These are phyloP conservation scores for Lepidothrix coronata DNA, from an alignment of 2,113 vertebrate species.

Conservation along the genomic window DNA sequence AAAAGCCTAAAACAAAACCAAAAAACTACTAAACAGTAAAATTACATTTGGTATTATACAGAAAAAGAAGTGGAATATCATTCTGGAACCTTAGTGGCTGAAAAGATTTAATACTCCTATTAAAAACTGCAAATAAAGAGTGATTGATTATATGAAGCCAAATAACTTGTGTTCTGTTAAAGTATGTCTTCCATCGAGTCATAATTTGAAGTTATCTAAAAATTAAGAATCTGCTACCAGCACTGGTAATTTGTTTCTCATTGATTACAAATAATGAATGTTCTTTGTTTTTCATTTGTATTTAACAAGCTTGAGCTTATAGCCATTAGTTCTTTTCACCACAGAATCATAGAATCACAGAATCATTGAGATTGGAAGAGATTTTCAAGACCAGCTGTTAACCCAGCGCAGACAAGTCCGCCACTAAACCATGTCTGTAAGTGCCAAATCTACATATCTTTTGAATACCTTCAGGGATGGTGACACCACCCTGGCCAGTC, in stretches of 20 bases:
- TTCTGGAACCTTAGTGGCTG: neutral
- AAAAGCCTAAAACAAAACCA: neutral
- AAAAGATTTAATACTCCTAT: slow-evolving; percentile 25
- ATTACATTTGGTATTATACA: neutral
- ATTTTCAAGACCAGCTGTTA: neutral
- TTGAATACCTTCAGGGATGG: neutral
- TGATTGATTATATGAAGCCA: neutral
- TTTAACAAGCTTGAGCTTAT: neutral
- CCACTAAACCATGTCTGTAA: neutral
- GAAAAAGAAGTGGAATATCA: neutral
- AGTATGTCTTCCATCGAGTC: neutral
- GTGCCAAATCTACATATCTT: neutral
- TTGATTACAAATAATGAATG: slow-evolving; percentile 26
- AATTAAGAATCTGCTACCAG: neutral
- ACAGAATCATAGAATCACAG: neutral
- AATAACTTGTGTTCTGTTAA: neutral
- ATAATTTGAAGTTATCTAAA: slow-evolving; percentile 16
- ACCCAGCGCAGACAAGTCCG: neutral
- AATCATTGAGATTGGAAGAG: neutral
- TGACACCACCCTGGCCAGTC: neutral
- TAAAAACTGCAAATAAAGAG: neutral
- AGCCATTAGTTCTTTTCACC: neutral
- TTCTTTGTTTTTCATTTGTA: slow-evolving; percentile 27
- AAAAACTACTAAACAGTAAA: neutral
- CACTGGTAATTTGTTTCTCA: slow-evolving; percentile 22